A percentile compares a stretch with the other conserved stretches of the same genome.
These are phyloP conservation scores for Bucorvus abyssinicus DNA, from an alignment of 2,797 vertebrate genomes.

Conservation along the genomic window DNA sequence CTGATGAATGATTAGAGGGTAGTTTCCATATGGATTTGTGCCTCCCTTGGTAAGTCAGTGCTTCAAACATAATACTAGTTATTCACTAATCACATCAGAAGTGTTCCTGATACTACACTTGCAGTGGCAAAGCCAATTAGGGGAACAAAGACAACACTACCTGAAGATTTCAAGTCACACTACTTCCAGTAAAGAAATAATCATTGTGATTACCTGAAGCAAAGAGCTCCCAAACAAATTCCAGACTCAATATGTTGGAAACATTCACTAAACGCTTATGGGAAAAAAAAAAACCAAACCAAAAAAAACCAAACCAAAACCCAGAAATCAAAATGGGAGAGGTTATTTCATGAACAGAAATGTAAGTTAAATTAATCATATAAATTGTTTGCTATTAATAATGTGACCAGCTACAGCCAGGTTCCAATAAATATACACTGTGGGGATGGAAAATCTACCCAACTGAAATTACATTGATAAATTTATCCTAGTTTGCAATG, in stretches of 20 bases:
- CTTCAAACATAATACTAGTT: background rate
- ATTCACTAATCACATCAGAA: background rate
- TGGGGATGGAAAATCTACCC: conserved; percentile 16
- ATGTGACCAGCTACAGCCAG: background rate
- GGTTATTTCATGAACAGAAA: background rate
- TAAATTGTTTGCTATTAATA: conserved; percentile 45
- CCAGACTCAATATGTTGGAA: background rate
- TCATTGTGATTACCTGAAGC: background rate
- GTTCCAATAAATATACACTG: conserved; percentile 25
- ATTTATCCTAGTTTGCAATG: conserved; percentile 5
- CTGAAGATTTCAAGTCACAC: background rate
- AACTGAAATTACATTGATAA: conserved; percentile 34
- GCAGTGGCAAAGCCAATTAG: background rate
- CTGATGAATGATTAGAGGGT: background rate
- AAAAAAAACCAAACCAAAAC: too few species aligned
- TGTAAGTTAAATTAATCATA: conserved; percentile 31
- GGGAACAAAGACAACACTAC: background rate
- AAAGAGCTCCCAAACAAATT: background rate
- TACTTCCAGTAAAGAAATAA: background rate
- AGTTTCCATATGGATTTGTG: background rate
- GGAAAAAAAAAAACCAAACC: background rate
- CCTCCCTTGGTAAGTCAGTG: background rate
- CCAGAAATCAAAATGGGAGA: background rate
- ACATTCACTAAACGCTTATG: background rate
- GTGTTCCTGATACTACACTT: background rate